These are phyloP conservation scores for Entomyzon cyanotis DNA, from an alignment of 2,113 vertebrate genomes.

Conservation along the genomic window DNA sequence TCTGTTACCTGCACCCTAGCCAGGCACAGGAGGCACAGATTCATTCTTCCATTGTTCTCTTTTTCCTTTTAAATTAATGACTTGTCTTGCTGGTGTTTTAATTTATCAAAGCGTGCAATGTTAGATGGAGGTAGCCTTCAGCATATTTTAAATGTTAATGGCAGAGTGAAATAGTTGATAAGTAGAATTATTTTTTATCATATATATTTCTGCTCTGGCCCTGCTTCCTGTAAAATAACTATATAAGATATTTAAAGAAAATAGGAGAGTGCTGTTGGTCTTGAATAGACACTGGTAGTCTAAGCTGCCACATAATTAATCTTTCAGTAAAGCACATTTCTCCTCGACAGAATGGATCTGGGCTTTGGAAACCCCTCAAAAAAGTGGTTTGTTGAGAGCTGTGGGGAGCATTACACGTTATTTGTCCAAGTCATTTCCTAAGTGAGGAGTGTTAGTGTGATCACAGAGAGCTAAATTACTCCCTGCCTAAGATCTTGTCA, in stretches of 20 bases:
- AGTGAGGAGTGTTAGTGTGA: neutral
- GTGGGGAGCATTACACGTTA: neutral
- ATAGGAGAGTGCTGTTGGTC: neutral
- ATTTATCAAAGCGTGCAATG: accelerated
- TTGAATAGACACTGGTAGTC: neutral
- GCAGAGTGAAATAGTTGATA: neutral
- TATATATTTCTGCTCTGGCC: accelerated
- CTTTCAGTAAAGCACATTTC: neutral
- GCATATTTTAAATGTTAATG: neutral
- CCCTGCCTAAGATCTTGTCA: neutral
- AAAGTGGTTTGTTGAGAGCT: neutral
- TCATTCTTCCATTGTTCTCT: accelerated
- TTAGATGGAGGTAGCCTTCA: neutral
- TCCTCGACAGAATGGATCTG: neutral
- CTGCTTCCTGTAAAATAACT: neutral
- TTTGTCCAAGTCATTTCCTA: neutral
- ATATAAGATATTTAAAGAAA: neutral
- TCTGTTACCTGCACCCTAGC: neutral
- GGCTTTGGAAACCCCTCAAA: neutral
- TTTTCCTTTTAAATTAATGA: accelerated
- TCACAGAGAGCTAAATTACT: neutral
- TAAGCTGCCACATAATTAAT: neutral
- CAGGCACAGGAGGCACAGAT: neutral
- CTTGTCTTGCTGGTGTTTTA: neutral
- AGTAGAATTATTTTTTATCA: neutral